Evolutionary conservation across 2,888 invertebrate genomes (phyloP).

Genomic region (Eupsilia transversa): DNA sequence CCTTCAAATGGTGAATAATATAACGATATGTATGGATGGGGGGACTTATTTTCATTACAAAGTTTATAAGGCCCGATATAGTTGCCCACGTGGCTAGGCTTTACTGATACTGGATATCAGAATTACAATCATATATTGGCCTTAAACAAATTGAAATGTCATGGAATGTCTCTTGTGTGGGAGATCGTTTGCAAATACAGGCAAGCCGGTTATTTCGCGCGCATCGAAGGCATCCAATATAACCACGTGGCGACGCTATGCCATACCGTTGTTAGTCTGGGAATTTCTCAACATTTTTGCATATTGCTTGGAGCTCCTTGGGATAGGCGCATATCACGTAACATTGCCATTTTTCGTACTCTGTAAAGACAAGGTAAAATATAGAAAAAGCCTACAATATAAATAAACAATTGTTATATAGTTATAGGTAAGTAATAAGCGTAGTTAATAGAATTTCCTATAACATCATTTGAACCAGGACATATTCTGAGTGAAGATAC

Average conservation of each 20-base stretch:
- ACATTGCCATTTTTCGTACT: background rate
- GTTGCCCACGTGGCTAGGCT: conserved; percentile 23
- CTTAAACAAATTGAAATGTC: conserved; percentile 50
- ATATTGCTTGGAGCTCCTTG: conserved; percentile 12
- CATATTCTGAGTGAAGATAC: background rate
- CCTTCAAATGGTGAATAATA: conserved; percentile 40
- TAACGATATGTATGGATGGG: conserved; percentile 33
- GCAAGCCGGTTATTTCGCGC: conserved; percentile 54
- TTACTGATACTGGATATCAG: conserved; percentile 22
- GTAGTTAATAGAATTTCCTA: background rate
- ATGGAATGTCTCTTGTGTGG: conserved; percentile 44
- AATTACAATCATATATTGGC: conserved; percentile 27
- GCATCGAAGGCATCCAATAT: conserved; percentile 45
- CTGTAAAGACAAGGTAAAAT: background rate
- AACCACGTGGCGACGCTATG: conserved; percentile 41
- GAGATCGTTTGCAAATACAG: conserved; percentile 44
- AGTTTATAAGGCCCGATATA: conserved; percentile 4
- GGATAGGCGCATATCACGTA: background rate
- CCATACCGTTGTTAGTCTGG: conserved; percentile 42
- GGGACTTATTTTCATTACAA: conserved; percentile 19
- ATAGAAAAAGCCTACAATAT: background rate
- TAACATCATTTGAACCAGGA: background rate
- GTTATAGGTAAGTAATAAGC: too few species aligned
- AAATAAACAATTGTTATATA: background rate
- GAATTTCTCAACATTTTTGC: conserved; percentile 49